phyloP scores from a whole-genome alignment of 2,113 vertebrate species.

The Vicugna pacos region DNA sequence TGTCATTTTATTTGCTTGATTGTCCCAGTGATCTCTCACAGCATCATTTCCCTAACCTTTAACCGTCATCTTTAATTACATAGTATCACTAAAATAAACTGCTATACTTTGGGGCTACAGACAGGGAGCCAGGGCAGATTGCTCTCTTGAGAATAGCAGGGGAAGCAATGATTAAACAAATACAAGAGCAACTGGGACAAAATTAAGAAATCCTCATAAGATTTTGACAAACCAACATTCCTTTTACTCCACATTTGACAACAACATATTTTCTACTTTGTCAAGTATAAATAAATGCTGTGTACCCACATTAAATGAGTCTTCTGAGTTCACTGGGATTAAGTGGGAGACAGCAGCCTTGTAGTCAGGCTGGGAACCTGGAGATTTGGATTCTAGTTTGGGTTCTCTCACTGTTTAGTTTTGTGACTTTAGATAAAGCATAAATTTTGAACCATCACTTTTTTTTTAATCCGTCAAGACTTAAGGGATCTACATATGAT shows the following conservation, averaged over 20 bases:
- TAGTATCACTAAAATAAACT: slow-evolving; percentile 43
- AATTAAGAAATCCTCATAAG: slow-evolving; percentile 40
- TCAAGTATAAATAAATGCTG: neutral
- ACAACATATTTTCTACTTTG: slow-evolving; percentile 21
- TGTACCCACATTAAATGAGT: neutral
- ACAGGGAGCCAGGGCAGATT: neutral
- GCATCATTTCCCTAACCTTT: neutral
- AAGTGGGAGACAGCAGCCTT: neutral
- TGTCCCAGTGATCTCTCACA: neutral
- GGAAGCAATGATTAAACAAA: slow-evolving; percentile 28
- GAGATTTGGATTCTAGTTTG: neutral
- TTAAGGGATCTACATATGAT: neutral
- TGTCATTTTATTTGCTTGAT: neutral
- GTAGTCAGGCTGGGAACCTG: neutral
- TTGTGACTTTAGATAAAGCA: neutral
- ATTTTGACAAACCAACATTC: neutral
- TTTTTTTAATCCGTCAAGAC: neutral
- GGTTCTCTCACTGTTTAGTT: neutral
- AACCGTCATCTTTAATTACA: slow-evolving; percentile 1
- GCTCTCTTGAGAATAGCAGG: neutral
- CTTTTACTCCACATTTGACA: neutral
- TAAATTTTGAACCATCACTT: neutral
- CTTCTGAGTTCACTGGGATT: neutral
- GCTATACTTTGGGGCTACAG: neutral
- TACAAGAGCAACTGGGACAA: neutral